These are phyloP conservation scores for Linepithema humile DNA, from an alignment of 1,140 invertebrate genomes.

Conservation along the genomic window DNA sequence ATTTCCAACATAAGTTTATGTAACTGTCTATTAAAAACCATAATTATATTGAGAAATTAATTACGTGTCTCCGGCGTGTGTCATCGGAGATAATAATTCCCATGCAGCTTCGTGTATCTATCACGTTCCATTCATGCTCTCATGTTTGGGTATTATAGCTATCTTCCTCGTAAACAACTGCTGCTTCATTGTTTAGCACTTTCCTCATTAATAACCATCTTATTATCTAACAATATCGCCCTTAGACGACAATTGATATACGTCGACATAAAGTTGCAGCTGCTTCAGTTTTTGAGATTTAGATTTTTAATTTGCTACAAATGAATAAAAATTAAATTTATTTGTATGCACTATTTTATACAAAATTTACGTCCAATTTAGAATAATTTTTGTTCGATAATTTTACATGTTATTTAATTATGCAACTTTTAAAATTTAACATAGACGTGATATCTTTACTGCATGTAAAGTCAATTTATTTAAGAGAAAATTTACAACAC, in stretches of 20 bases:
- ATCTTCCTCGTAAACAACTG: slow-evolving; percentile 26
- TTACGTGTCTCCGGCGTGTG: slow-evolving; percentile 13
- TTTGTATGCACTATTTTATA: not conserved
- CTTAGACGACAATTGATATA: not conserved
- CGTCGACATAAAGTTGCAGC: not conserved
- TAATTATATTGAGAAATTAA: slow-evolving; percentile 39
- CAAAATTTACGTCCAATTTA: not conserved
- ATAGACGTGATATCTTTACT: too few species aligned
- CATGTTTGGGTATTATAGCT: slow-evolving; percentile 13
- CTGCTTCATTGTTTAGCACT: slow-evolving; percentile 32
- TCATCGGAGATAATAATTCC: slow-evolving; percentile 39
- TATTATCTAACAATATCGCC: slow-evolving; percentile 10
- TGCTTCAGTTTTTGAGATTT: not conserved
- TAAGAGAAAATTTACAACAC: not conserved
- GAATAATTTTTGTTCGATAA: slow-evolving; percentile 4
- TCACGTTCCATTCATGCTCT: slow-evolving; percentile 38
- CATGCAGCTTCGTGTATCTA: slow-evolving; percentile 24
- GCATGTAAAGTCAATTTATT: not conserved
- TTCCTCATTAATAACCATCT: slow-evolving; percentile 46
- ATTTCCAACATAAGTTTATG: not conserved
- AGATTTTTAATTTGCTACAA: too few species aligned
- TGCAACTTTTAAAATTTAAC: not conserved
- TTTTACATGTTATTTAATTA: not conserved
- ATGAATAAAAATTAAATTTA: not conserved
- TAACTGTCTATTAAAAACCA: slow-evolving; percentile 14